These are phyloP conservation scores for Mobula hypostoma DNA, from an alignment of 2,113 vertebrate species.

Conservation along the genomic window DNA sequence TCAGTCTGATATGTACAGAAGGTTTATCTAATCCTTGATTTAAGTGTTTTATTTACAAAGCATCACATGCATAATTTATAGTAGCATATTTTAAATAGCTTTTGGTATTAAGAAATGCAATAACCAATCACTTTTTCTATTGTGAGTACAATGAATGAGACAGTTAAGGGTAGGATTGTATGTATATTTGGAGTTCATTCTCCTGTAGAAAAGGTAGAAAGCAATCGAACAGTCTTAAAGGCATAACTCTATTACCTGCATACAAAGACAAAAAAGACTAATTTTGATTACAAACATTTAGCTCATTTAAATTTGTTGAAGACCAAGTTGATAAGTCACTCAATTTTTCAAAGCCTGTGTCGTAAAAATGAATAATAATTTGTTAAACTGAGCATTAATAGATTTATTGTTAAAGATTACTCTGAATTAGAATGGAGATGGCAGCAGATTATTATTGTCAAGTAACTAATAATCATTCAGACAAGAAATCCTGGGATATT, in stretches of 20 bases:
- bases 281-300: constrained; percentile 13
- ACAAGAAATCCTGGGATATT: neutral
- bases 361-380: neutral
- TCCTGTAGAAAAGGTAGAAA: neutral
- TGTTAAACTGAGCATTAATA: neutral
- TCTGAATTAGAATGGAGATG: neutral
- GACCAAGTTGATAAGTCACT: neutral
- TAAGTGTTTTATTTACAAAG: constrained; percentile 15
- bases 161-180: neutral
- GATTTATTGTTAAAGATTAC: neutral
- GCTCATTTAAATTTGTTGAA: neutral
- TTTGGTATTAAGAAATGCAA: neutral
- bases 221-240: neutral
- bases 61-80: neutral
- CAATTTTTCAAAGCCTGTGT: neutral
- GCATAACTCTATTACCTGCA: neutral
- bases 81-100: neutral
- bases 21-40: neutral
- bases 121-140: neutral
- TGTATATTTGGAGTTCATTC: neutral
- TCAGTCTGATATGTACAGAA: neutral
- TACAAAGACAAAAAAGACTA: too few species aligned
- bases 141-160: neutral
- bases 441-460: neutral
- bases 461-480: neutral